These are phyloP conservation scores for Sesamia nonagrioides DNA, from an alignment of 1,140 invertebrate species.

Conservation along the genomic window DNA sequence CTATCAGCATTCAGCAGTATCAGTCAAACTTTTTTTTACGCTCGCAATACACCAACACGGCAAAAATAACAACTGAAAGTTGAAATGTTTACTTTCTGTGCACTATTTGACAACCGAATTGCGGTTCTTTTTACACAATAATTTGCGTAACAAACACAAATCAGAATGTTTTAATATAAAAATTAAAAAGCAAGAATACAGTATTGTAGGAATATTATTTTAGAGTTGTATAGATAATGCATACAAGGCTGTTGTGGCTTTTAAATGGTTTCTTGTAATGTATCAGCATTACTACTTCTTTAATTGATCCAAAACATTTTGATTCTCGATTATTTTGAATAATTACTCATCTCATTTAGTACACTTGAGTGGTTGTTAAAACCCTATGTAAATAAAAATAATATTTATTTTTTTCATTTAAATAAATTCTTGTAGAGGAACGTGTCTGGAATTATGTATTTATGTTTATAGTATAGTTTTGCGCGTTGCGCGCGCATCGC, in stretches of 20 bases:
- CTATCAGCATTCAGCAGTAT: no score
- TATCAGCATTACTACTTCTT: not conserved
- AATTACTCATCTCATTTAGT: not conserved
- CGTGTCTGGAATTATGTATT: slow-evolving; percentile 76
- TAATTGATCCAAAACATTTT: not conserved
- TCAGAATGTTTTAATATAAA: not conserved
- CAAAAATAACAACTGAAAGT: not conserved
- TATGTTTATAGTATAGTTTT: slow-evolving; percentile 85
- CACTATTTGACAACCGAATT: slow-evolving; percentile 38
- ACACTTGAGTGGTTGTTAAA: not conserved
- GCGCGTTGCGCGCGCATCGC: slow-evolving; percentile 87
- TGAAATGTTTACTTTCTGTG: slow-evolving; percentile 24
- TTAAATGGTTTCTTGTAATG: no score
- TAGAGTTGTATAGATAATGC: not conserved
- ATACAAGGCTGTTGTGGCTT: no score
- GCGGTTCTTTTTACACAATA: slow-evolving; percentile 31
- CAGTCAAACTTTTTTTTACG: not conserved
- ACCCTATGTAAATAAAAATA: not conserved
- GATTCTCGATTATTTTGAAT: not conserved
- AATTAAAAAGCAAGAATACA: not conserved
- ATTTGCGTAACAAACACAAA: not conserved
- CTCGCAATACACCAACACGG: not conserved
- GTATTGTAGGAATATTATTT: not conserved
- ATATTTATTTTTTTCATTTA: not conserved
- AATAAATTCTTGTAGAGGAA: slow-evolving; percentile 53